phyloP scores from a whole-genome alignment of 1,140 invertebrate genomes.

The Thaumatotibia leucotreta region DNA sequence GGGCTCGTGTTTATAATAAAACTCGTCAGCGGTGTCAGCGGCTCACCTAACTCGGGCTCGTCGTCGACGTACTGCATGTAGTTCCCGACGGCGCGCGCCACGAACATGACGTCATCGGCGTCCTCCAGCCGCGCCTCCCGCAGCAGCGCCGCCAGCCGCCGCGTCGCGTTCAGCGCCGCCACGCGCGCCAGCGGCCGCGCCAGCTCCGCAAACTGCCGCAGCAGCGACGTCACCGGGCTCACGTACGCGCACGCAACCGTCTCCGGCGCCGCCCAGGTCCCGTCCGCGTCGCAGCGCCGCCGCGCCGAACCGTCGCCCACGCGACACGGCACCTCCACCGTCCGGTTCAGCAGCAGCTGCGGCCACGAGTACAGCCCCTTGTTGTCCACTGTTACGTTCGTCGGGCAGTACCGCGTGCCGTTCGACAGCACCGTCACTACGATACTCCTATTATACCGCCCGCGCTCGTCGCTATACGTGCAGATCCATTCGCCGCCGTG shows the following conservation, averaged over 20 bases:
- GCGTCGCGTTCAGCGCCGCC: conserved; percentile 78
- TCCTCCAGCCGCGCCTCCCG: too few species aligned
- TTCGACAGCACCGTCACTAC: conserved; percentile 87
- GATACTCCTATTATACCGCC: conserved; percentile 54
- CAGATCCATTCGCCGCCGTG: conserved; percentile 92
- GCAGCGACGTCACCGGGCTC: conserved; percentile 75
- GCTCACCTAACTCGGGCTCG: conserved; percentile 82
- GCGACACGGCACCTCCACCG: conserved; percentile 52
- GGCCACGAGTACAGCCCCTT: conserved; percentile 68
- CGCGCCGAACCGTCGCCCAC: conserved; percentile 53
- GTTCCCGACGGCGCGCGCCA: conserved; percentile 85
- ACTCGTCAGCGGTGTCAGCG: too few species aligned
- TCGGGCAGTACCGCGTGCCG: conserved; percentile 84
- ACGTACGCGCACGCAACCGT: conserved; percentile 61
- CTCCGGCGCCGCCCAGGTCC: conserved; percentile 48
- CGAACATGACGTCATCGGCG: conserved; percentile 87
- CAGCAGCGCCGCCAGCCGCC: too few species aligned
- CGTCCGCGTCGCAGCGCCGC: conserved; percentile 52
- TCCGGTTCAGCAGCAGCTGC: conserved; percentile 55
- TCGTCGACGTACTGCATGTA: conserved; percentile 82
- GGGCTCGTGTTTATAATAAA: too few species aligned
- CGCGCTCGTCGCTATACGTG: conserved; percentile 59
- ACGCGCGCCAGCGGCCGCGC: conserved; percentile 83
- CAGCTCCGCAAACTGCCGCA: conserved; percentile 89
- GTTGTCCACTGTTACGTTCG: conserved; percentile 46